Evolutionary conservation across 2,888 invertebrate species (phyloP).

Genomic region (Tetanocera ferruginea): DNA sequence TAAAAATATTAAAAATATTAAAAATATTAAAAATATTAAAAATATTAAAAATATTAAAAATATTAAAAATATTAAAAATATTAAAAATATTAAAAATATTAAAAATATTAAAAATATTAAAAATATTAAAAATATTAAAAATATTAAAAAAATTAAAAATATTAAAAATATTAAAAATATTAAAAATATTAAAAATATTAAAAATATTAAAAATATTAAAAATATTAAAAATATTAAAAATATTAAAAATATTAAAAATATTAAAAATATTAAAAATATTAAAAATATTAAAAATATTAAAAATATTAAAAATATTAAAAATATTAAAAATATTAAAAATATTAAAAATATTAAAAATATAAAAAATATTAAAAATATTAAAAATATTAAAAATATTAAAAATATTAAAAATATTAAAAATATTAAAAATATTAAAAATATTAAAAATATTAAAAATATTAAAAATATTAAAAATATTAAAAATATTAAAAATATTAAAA

Average conservation of each 20-base stretch:
- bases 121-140: no score
- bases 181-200: background rate
- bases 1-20: no score
- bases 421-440: background rate
- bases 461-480: background rate
- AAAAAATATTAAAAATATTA: background rate
- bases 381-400: background rate
- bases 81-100: no score
- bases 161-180: no score
- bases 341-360: background rate
- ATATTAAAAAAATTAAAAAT: no score
- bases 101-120: no score
- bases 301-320: background rate
- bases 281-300: background rate
- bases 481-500: no score
- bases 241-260: no score
- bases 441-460: background rate
- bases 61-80: no score
- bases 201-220: background rate
- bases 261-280: background rate
- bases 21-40: no score
- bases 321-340: background rate
- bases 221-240: no score
- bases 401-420: background rate
- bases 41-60: no score